Evolutionary conservation across 2,797 vertebrate genomes (phyloP).

Genomic region (Sardinella longiceps): DNA sequence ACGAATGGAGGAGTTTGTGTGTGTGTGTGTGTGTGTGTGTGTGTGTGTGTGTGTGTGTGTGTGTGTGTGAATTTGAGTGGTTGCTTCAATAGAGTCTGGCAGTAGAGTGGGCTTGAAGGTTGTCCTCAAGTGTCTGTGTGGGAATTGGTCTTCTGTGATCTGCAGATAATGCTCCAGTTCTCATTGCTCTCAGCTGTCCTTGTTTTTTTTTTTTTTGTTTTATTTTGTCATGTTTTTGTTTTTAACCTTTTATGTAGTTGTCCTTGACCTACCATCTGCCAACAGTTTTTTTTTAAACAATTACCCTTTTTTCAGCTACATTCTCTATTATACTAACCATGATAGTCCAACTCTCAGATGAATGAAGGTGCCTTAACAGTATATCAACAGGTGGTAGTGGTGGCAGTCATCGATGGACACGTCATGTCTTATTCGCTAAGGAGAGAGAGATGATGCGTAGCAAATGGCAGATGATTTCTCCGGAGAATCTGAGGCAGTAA

Average conservation of each 20-base stretch:
- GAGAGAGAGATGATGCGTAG: not conserved
- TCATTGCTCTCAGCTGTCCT: not conserved
- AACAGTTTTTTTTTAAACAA: not conserved
- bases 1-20: not conserved
- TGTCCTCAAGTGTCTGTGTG: not conserved
- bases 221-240: not conserved
- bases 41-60: no score
- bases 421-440: not conserved
- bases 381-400: not conserved
- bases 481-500: not conserved
- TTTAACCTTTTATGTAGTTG: not conserved
- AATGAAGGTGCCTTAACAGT: not conserved
- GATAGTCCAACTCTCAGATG: not conserved
- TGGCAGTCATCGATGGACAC: not conserved
- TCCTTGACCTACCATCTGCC: not conserved
- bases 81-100: not conserved
- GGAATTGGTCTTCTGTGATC: not conserved
- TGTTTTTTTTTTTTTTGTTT: not conserved
- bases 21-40: no score
- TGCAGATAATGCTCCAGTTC: not conserved
- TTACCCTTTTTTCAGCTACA: no score
- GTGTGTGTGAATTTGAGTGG: not conserved
- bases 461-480: not conserved
- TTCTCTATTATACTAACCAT: not conserved
- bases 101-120: not conserved